phyloP scores from a whole-genome alignment of 2,797 vertebrate species.

The Labeo calbasu region DNA sequence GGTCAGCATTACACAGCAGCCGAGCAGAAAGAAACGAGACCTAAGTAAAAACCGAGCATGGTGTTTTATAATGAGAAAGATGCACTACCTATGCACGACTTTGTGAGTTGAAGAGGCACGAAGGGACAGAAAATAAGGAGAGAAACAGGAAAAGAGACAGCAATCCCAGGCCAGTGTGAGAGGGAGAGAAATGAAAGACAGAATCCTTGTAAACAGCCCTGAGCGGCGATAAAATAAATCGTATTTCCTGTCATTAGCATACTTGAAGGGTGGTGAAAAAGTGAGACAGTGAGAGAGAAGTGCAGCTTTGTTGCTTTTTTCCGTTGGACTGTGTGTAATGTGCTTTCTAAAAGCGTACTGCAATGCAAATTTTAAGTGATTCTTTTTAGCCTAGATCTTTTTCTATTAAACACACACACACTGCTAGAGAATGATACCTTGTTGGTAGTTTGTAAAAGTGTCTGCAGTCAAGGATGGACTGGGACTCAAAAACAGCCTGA shows the following conservation, averaged over 20 bases:
- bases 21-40: neutral
- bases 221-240: conserved; percentile 32
- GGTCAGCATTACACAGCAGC: conserved; percentile 17
- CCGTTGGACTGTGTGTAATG: neutral
- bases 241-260: conserved; percentile 42
- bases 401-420: neutral
- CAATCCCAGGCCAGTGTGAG: neutral
- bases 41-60: neutral
- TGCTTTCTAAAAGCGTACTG: conserved; percentile 19
- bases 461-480: neutral
- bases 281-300: conserved; percentile 21
- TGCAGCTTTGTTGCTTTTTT: neutral
- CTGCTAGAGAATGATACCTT: neutral
- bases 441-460: neutral
- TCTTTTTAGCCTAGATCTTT: conserved; percentile 7
- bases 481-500: neutral
- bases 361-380: conserved; percentile 21
- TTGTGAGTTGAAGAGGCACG: neutral
- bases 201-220: conserved; percentile 38
- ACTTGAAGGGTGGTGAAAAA: conserved; percentile 10
- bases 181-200: conserved; percentile 18
- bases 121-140: conserved; percentile 4
- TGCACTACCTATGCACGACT: neutral
- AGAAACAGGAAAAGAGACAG: conserved; percentile 18
- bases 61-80: conserved; percentile 13